Evolutionary conservation across 2,888 invertebrate genomes (phyloP).

Genomic region (Rhingia campestris): DNA sequence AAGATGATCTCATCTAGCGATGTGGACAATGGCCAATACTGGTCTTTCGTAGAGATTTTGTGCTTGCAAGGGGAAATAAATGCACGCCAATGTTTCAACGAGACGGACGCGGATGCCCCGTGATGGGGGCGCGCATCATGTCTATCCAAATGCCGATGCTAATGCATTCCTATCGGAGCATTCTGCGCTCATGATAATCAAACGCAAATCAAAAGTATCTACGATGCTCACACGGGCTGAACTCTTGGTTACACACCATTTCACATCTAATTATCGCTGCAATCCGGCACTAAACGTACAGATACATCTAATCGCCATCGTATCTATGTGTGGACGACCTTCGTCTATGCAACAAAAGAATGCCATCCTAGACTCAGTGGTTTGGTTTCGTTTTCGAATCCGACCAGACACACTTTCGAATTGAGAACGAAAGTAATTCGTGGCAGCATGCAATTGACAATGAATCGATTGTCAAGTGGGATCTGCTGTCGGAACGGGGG

Average conservation of each 20-base stretch:
- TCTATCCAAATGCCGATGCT: conserved; percentile 27
- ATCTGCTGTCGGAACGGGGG: not conserved
- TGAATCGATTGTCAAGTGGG: conserved; percentile 34
- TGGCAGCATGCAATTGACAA: conserved; percentile 11
- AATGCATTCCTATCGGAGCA: conserved; percentile 26
- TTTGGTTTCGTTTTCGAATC: conserved; percentile 10
- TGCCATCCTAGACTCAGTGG: not conserved
- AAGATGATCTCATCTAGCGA: conserved; percentile 50
- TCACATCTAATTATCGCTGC: conserved; percentile 28
- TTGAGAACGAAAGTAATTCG: conserved; percentile 31
- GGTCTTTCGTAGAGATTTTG: conserved; percentile 36
- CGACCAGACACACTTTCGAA: conserved; percentile 15
- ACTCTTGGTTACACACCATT: conserved; percentile 35
- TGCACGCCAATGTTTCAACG: conserved; percentile 39
- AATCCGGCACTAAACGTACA: not conserved
- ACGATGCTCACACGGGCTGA: conserved; percentile 33
- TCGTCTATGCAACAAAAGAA: conserved; percentile 9
- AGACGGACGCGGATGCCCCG: conserved; percentile 23
- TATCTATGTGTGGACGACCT: conserved; percentile 3
- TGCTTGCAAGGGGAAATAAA: not conserved
- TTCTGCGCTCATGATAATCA: conserved; percentile 39
- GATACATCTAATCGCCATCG: not conserved
- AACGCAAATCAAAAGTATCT: conserved; percentile 28
- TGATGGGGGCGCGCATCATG: conserved; percentile 15
- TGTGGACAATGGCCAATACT: conserved; percentile 56